Percentiles rank a stretch among this genome's conserved stretches.
Conservation (phyloP, 2,888 invertebrate genomes). For the Lepidocyrtinus sp. region DNA sequence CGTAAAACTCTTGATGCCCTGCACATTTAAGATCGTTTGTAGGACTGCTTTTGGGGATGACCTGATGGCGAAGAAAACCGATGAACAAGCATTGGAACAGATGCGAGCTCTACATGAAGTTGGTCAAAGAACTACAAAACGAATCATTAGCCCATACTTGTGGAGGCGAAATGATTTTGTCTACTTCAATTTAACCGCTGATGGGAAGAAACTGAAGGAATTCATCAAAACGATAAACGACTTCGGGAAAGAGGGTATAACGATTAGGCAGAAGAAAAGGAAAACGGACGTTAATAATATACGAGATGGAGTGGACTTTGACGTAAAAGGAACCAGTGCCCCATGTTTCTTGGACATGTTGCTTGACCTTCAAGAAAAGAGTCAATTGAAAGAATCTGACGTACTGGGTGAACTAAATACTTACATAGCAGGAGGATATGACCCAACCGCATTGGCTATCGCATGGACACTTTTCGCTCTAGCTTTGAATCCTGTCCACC, state of each 20-base stretch:
- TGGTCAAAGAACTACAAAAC: conserved; percentile 1
- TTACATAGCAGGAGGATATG: conserved; percentile 52
- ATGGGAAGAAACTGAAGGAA: background rate
- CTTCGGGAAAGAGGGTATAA: conserved; percentile 4
- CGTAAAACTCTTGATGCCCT: background rate
- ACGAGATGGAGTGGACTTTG: too few species aligned
- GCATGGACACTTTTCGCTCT: conserved; percentile 62
- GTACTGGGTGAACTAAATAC: conserved; percentile 48
- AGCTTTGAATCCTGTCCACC: conserved; percentile 37
- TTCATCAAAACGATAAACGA: background rate
- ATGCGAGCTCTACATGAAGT: conserved; percentile 31
- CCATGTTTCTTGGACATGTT: conserved; percentile 46
- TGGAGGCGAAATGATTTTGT: conserved; percentile 37
- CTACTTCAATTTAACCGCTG: conserved; percentile 30
- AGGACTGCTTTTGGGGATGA: conserved; percentile 35
- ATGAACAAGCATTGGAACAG: conserved; percentile 29
- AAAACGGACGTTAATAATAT: background rate
- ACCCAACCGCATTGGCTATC: conserved; percentile 47
- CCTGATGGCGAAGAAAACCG: conserved; percentile 13
- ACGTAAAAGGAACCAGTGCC: background rate
- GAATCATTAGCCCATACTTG: conserved; percentile 31
- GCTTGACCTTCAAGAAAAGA: conserved; percentile 28
- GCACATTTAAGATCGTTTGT: conserved; percentile 30
- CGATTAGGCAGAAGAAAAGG: background rate
- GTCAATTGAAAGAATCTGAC: conserved; percentile 30